Conservation (phyloP, 2,888 invertebrate species). For the Zelleria hepariella region DNA sequence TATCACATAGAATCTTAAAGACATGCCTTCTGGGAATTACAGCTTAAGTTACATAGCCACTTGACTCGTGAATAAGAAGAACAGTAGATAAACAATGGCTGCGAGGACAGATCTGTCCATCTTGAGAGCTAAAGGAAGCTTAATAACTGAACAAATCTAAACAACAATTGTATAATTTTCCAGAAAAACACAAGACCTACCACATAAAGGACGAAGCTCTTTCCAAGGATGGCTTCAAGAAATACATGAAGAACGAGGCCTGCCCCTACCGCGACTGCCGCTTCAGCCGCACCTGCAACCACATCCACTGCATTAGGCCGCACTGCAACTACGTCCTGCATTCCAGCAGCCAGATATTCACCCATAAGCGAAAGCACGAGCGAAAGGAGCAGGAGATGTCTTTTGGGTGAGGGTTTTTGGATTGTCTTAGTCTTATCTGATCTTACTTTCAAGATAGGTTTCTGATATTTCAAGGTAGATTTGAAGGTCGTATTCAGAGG, state of each 20-base stretch:
- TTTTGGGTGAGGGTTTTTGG: conserved; percentile 82
- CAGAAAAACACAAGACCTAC: conserved; percentile 99
- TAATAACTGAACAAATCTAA: too few species aligned
- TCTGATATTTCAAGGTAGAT: conserved; percentile 13
- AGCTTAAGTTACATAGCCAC: too few species aligned
- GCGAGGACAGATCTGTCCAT: too few species aligned
- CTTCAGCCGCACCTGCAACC: conserved; percentile 96
- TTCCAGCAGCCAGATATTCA: conserved; percentile 95
- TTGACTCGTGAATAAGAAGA: too few species aligned
- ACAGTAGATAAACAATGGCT: too few species aligned
- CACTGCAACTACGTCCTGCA: conserved; percentile 97
- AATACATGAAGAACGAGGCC: conserved; percentile 97
- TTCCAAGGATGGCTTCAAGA: conserved; percentile 96
- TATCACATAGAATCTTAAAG: too few species aligned
- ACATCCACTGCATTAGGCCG: conserved; percentile 97
- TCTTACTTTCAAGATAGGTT: neutral
- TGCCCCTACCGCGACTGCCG: conserved; percentile 94
- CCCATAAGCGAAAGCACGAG: conserved; percentile 98
- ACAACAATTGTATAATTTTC: conserved; percentile 23
- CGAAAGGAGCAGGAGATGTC: conserved; percentile 92
- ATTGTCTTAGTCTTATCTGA: too few species aligned
- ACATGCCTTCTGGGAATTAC: too few species aligned
- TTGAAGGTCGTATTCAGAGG: too few species aligned
- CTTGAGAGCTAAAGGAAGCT: too few species aligned
- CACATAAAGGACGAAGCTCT: conserved; percentile 98